These are phyloP conservation scores for Phaetusa simplex DNA, from an alignment of 2,113 vertebrate species.

Conservation along the genomic window DNA sequence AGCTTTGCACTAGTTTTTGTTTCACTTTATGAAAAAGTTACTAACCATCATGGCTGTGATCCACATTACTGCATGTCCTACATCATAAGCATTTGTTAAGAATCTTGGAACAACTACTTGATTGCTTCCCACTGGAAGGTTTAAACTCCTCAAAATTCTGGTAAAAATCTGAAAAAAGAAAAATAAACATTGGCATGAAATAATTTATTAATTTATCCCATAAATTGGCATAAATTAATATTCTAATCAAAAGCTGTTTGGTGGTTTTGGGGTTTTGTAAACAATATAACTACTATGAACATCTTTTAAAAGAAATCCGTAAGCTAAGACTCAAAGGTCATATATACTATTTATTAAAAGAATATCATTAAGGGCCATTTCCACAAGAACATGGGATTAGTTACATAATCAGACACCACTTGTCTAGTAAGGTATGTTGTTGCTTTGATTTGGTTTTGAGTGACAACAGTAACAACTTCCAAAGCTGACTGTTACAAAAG, in stretches of 20 bases:
- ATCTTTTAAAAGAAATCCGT: neutral
- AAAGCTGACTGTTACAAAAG: neutral
- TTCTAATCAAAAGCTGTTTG: neutral
- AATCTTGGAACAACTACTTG: constrained; percentile 92
- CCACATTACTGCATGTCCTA: constrained; percentile 95
- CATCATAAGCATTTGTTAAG: constrained; percentile 92
- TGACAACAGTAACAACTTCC: neutral
- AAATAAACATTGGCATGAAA: neutral
- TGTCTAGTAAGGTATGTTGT: neutral
- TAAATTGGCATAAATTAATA: neutral
- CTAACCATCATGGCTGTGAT: constrained; percentile 96
- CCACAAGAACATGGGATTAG: neutral
- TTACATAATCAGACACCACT: neutral
- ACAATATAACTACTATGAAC: neutral
- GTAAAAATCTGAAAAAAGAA: constrained; percentile 88
- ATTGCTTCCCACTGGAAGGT: constrained; percentile 96
- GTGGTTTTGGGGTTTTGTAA: neutral
- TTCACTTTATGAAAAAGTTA: neutral
- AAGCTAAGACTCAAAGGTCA: neutral
- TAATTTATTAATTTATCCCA: neutral
- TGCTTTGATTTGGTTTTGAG: neutral
- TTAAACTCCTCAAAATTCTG: constrained; percentile 92
- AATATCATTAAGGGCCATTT: neutral
- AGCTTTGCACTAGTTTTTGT: neutral
- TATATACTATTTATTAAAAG: neutral